phyloP scores from a whole-genome alignment of 2,797 vertebrate genomes.

The Cyclopterus lumpus region DNA sequence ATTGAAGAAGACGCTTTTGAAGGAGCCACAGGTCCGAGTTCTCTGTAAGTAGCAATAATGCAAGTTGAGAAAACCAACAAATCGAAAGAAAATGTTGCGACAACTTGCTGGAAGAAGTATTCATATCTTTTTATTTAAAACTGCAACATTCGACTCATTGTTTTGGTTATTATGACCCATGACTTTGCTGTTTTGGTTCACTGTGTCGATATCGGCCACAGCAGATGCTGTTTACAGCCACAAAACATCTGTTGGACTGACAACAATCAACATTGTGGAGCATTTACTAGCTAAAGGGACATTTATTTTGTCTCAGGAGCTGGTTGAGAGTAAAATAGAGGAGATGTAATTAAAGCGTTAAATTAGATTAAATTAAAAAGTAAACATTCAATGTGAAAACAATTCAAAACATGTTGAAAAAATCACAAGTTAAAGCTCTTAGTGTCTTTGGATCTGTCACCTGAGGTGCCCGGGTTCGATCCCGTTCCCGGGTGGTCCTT shows the following conservation, averaged over 20 bases:
- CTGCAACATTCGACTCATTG: not conserved
- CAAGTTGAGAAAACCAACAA: not conserved
- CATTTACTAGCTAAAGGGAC: not conserved
- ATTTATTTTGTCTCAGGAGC: not conserved
- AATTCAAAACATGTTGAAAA: not conserved
- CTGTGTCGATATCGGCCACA: not conserved
- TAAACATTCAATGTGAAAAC: not conserved
- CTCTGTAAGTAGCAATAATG: conserved; percentile 85
- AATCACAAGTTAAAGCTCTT: not conserved
- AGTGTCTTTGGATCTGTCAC: no score
- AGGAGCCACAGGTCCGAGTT: conserved; percentile 87
- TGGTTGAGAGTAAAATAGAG: not conserved
- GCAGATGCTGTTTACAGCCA: not conserved
- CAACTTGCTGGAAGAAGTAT: not conserved
- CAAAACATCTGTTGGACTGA: not conserved
- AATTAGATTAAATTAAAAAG: not conserved
- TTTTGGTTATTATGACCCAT: not conserved
- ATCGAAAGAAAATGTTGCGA: not conserved
- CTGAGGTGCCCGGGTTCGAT: no score
- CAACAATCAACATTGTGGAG: not conserved
- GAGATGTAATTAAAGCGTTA: not conserved
- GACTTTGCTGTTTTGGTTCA: not conserved
- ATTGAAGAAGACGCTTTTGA: conserved; percentile 88
- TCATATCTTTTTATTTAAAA: not conserved
- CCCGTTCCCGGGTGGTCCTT: no score